Evolutionary conservation across 2,888 invertebrate genomes (phyloP), one percentile per base, ranked within the genome.

Genomic region (Odiellus spinosus): DNA sequence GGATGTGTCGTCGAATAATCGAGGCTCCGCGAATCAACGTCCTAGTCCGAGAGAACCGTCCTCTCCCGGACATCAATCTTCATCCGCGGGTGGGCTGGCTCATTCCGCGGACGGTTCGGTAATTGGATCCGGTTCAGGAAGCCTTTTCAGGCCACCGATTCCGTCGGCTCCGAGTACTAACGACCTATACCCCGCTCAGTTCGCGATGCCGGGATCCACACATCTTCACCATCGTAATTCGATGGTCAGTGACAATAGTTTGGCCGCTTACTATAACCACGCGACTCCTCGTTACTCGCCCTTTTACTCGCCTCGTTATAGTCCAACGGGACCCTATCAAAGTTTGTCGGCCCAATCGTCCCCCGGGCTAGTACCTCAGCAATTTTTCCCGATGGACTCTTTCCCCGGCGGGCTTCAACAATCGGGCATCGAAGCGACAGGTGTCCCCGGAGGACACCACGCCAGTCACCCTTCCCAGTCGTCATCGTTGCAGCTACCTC

Each of bases 1-100:
- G 15, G 49, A 53, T 39, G 49, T 53, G 21, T 49, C 51, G 21
- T 47, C 50, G 18, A 47, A 45, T 19, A 47, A 41, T 14, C 47
- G 46, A 45, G 50, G 47, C 35, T 20, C 49, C 14, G 14, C 41
- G 3, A 11, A 15, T n/a, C 15, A 45, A 14, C 44, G 46, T 36
- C 44, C 45, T 8, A 35, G 41, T 15, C 45, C 38, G 18, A 44
- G 43, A 40, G 38, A 40, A 6, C 20, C 11, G 17, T 26, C 33
- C 6, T 14, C 20, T 18, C 10, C 44, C 17, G 14, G 11, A 19
- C 20, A 44, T 19, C 21, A 42, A 21, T 34, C 20, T 14, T 34
- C 39, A 15, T 44, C 44, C 36, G 39, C n/a, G 14, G 12, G 36
- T 40, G 44, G 44, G 26, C 35, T 26, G 26, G 26, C 26, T 26